A percentile compares a stretch with the other conserved stretches of the same genome.
These are phyloP conservation scores for Eulimnadia texana DNA, from an alignment of 1,140 invertebrate genomes.

Conservation along the genomic window DNA sequence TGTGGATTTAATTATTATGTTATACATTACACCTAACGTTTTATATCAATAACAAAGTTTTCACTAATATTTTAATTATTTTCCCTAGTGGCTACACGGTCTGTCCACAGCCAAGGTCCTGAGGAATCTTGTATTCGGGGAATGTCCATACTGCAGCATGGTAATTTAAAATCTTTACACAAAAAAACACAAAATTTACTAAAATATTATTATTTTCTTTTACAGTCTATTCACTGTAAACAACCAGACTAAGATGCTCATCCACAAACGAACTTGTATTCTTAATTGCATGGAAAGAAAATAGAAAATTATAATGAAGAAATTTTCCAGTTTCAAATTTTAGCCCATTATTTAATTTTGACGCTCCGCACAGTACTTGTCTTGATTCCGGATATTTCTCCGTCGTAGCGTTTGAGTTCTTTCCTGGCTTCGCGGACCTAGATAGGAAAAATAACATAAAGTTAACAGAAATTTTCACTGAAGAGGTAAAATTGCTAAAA, in stretches of 20 bases:
- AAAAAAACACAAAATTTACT: background rate
- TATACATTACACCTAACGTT: too few species aligned
- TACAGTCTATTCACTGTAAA: background rate
- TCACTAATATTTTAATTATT: background rate
- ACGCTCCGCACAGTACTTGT: constrained; percentile 67
- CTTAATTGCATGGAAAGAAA: too few species aligned
- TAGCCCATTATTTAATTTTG: constrained; percentile 70
- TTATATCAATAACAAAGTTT: too few species aligned
- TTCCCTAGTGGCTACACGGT: background rate
- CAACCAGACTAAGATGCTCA: background rate
- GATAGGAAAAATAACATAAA: too few species aligned
- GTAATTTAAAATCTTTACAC: background rate
- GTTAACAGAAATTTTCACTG: too few species aligned
- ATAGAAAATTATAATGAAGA: too few species aligned
- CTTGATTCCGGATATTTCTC: constrained; percentile 85
- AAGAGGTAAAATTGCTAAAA: too few species aligned
- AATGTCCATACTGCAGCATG: background rate
- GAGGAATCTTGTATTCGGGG: background rate
- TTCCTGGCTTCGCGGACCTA: constrained; percentile 52
- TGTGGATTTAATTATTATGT: too few species aligned
- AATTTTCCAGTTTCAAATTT: too few species aligned
- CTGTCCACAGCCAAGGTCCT: background rate
- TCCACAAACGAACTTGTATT: too few species aligned
- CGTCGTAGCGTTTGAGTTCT: constrained; percentile 62
- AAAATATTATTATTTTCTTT: background rate